Percentiles rank a stretch among this genome's conserved stretches.
Evolutionary conservation across 1,140 invertebrate species (phyloP).

Genomic region (Drosophila varians): DNA sequence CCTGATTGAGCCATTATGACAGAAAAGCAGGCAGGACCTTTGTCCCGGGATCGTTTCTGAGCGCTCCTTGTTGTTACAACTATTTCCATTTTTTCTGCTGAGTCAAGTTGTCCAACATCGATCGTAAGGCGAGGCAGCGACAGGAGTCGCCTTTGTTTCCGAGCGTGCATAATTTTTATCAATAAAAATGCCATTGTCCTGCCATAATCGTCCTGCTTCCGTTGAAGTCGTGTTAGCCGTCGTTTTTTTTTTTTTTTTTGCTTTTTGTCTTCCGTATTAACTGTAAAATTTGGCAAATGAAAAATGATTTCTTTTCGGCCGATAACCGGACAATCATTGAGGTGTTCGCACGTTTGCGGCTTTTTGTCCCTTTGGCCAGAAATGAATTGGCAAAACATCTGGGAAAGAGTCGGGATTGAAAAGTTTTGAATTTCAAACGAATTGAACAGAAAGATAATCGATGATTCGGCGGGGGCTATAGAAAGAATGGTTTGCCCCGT

Average conservation of each 20-base stretch:
- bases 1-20: slow-evolving; percentile 76
- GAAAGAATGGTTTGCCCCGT: background rate
- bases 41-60: slow-evolving; percentile 10
- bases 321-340: slow-evolving; percentile 24
- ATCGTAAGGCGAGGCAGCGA: slow-evolving; percentile 5
- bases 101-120: slow-evolving; percentile 76
- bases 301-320: slow-evolving; percentile 31
- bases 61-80: slow-evolving; percentile 15
- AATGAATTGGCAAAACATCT: slow-evolving; percentile 43
- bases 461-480: background rate
- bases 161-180: slow-evolving; percentile 78
- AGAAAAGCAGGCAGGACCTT: slow-evolving; percentile 21
- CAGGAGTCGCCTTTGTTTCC: slow-evolving; percentile 45
- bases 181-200: slow-evolving; percentile 59
- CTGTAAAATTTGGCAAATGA: slow-evolving; percentile 76
- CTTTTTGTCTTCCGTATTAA: slow-evolving; percentile 46
- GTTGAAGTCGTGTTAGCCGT: slow-evolving; percentile 47
- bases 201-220: slow-evolving; percentile 61
- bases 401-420: slow-evolving; percentile 4
- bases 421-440: slow-evolving; percentile 35
- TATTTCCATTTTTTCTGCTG: slow-evolving; percentile 56
- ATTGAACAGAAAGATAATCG: slow-evolving; percentile 22
- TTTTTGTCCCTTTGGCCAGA: background rate
- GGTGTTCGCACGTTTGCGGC: slow-evolving; percentile 51
- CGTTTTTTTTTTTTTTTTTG: no score